These are phyloP conservation scores for Anagrus nilaparvatae DNA, from an alignment of 1,140 invertebrate genomes.

Conservation along the genomic window DNA sequence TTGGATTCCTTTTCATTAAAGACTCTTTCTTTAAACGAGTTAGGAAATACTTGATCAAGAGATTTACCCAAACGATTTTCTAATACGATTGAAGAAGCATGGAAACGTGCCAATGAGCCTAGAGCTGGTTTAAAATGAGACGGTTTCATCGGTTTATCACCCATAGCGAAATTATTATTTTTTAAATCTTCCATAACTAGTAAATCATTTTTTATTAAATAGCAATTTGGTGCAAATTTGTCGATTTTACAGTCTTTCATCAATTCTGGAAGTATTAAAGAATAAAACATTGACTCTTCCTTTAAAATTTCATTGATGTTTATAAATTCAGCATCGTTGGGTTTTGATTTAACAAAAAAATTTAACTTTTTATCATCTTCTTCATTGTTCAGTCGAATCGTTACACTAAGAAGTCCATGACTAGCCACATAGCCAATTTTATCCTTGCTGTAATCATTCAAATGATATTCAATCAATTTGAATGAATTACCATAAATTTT, in stretches of 20 bases:
- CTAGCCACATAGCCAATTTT: constrained; percentile 43
- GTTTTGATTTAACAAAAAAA: constrained; percentile 45
- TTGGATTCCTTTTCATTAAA: constrained; percentile 2
- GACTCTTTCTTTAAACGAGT: constrained; percentile 16
- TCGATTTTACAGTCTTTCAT: constrained; percentile 22
- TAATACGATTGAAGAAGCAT: constrained; percentile 44
- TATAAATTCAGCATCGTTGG: constrained; percentile 37
- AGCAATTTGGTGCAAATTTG: constrained; percentile 33
- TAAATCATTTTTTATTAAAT: constrained; percentile 33
- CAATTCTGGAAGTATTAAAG: constrained; percentile 34
- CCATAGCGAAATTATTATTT: constrained; percentile 28
- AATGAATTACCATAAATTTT: no score
- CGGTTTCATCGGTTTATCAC: constrained; percentile 33
- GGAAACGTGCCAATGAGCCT: constrained; percentile 43
- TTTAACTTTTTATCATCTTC: constrained; percentile 16
- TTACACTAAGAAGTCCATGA: constrained; percentile 31
- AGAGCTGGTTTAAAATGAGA: constrained; percentile 41
- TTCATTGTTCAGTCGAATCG: no score
- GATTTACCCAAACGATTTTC: constrained; percentile 34
- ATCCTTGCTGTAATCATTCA: constrained; percentile 26
- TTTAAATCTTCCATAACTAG: constrained; percentile 41
- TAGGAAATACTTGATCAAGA: constrained; percentile 18
- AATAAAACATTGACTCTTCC: constrained; percentile 41
- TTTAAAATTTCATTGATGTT: constrained; percentile 40
- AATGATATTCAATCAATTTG: constrained; percentile 19